phyloP scores from a whole-genome alignment of 2,888 invertebrate genomes.

The Ochlodes sylvanus region DNA sequence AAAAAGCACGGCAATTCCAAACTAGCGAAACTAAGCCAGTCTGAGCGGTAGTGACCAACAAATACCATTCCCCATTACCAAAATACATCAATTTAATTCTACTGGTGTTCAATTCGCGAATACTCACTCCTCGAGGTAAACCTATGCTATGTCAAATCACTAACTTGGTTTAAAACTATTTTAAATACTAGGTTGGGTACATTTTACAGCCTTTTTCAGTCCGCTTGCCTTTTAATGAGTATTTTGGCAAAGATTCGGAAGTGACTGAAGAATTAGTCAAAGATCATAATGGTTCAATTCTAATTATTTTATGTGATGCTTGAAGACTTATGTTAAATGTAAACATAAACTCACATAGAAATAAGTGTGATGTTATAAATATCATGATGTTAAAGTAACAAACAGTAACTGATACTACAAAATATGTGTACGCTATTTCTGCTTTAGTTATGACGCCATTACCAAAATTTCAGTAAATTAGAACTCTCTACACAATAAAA shows the following conservation, averaged over 20 bases:
- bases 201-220: conserved; percentile 71
- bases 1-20: conserved; percentile 12
- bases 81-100: conserved; percentile 34
- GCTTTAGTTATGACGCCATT: no score
- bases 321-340: background rate
- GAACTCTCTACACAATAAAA: no score
- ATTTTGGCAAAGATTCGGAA: conserved; percentile 38
- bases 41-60: conserved; percentile 24
- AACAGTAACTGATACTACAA: no score
- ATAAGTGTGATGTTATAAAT: no score
- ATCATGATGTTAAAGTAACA: no score
- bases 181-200: conserved; percentile 32
- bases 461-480: no score
- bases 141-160: conserved; percentile 31
- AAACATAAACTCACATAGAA: no score
- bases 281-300: conserved; percentile 19
- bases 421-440: no score
- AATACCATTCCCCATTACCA: conserved; percentile 21
- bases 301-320: background rate
- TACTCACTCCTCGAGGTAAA: conserved; percentile 7
- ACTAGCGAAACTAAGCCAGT: conserved; percentile 15
- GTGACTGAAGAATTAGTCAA: conserved; percentile 34
- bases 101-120: conserved; percentile 41
- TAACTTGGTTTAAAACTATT: conserved; percentile 19
- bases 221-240: conserved; percentile 52